phyloP scores from a whole-genome alignment of 2,797 vertebrate genomes.

The Amblyopsis hoosieri region DNA sequence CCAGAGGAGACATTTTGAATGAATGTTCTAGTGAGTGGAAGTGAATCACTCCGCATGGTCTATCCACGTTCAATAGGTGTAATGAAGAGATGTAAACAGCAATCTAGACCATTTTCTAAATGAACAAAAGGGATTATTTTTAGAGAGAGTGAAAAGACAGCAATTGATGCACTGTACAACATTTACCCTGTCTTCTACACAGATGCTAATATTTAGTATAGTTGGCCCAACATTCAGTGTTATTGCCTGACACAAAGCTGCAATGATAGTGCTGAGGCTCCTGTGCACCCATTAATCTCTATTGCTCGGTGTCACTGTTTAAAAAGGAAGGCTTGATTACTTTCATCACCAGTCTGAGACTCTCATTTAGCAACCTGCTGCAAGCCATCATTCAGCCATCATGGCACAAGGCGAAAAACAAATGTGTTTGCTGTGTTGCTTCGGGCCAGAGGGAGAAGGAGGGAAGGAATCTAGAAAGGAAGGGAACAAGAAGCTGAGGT shows the following conservation, averaged over 20 bases:
- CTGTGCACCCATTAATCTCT: slow-evolving; percentile 78
- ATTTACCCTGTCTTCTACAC: not conserved
- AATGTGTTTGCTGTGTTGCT: slow-evolving; percentile 79
- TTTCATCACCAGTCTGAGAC: slow-evolving; percentile 66
- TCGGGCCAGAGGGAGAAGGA: slow-evolving; percentile 24
- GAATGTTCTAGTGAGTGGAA: not conserved
- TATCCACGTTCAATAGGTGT: slow-evolving; percentile 9
- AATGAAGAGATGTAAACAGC: not conserved
- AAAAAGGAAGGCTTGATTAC: slow-evolving; percentile 77
- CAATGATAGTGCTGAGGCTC: slow-evolving; percentile 61
- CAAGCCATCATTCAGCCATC: slow-evolving; percentile 80
- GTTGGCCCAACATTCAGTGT: not conserved
- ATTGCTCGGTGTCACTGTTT: slow-evolving; percentile 73
- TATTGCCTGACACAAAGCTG: slow-evolving; percentile 26
- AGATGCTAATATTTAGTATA: slow-evolving; percentile 2
- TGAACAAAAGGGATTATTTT: not conserved
- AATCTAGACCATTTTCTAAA: not conserved
- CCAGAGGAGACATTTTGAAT: slow-evolving; percentile 7
- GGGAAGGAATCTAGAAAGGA: slow-evolving; percentile 28
- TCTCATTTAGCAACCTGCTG: slow-evolving; percentile 80
- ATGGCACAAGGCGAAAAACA: slow-evolving; percentile 72
- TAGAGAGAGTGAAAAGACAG: not conserved
- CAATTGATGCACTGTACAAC: not conserved
- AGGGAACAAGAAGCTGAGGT: slow-evolving; percentile 38
- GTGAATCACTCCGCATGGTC: slow-evolving; percentile 13